These are phyloP conservation scores for Drosophila percnosoma DNA, from an alignment of 2,888 invertebrate genomes.

Conservation along the genomic window DNA sequence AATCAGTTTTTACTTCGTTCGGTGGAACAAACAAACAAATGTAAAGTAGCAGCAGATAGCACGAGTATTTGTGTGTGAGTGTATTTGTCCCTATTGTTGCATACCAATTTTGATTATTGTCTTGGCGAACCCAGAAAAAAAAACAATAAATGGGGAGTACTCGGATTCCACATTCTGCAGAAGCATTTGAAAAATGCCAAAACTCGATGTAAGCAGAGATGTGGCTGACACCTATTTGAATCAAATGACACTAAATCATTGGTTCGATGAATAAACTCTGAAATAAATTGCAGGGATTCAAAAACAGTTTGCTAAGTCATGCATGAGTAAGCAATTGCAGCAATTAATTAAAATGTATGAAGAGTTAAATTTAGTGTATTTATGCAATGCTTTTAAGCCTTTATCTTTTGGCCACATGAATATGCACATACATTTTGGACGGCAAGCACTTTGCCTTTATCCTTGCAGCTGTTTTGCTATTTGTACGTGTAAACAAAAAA, in stretches of 20 bases:
- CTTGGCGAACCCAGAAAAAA: constrained; percentile 33
- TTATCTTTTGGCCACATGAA: not conserved
- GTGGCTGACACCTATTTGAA: constrained; percentile 15
- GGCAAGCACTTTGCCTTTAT: constrained; percentile 5
- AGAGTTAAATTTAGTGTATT: not conserved
- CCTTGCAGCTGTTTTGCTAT: constrained; percentile 6
- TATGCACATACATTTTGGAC: constrained; percentile 1
- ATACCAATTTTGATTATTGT: constrained; percentile 60
- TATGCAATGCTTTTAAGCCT: constrained; percentile 2
- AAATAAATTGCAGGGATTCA: constrained; percentile 4
- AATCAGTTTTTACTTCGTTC: constrained; percentile 1
- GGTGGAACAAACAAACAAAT: constrained; percentile 56
- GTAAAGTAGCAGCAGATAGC: constrained; percentile 49
- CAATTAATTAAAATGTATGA: not conserved
- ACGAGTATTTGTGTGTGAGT: constrained; percentile 11
- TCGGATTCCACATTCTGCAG: constrained; percentile 43
- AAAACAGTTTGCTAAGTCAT: not conserved
- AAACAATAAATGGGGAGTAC: constrained; percentile 24
- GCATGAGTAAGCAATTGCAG: not conserved
- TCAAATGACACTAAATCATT: constrained; percentile 27
- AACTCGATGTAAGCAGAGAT: constrained; percentile 8
- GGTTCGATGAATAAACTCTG: constrained; percentile 1
- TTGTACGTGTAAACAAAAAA: constrained; percentile 39
- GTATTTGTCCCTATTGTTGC: constrained; percentile 8
- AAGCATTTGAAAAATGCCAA: constrained; percentile 39